Evolutionary conservation across 1,140 invertebrate genomes (phyloP), one percentile per base, ranked within the genome.

Genomic region (Holotrichia oblita): DNA sequence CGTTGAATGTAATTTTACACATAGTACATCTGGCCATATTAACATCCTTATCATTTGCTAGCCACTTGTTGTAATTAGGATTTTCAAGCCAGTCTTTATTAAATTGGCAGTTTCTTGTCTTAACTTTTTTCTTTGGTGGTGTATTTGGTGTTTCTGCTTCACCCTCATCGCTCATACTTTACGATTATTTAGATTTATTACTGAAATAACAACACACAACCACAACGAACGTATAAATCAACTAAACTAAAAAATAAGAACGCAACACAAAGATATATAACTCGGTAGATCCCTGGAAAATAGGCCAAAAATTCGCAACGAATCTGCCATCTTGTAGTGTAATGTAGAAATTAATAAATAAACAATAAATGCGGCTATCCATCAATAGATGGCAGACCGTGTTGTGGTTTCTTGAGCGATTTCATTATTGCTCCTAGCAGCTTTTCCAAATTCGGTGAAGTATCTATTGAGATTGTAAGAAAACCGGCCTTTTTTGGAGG

Each of bases 21-120:
- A 72, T n/a, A 24, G 64, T 72, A 72, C 64, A 72, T 72, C 22
- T 72, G n/a, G 64, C 64, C 22, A 72, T 72, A 24, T 72, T 72
- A 72, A n/a, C 24, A 72, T 72, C 22, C n/a, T 72, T 24, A 72
- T 72, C 64, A 72, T 24, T 72, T 72, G 64, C 22, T 24, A 72
- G 22, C 64, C 64, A 72, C 22, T 72, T 72, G 10, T 72, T 72
- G 64, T 20, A 72, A 24, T 72, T 3, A 24, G 64, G 64, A 24
- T 72, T 24, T n/a, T 72, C 24, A 24, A 72, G 64, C 64, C 64
- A 72, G 22, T 72, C 64, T 72, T 72, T 72, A 72, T 72, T 72
- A 24, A 72, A 72, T 72, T 72, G 64, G 64, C 64, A 72, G 64
- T 72, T 72, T 72, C 64, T n/a, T 72, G 24, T 20, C 64, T 24